phyloP scores from a whole-genome alignment of 2,113 vertebrate species.

The Nerophis lumbriciformis region DNA sequence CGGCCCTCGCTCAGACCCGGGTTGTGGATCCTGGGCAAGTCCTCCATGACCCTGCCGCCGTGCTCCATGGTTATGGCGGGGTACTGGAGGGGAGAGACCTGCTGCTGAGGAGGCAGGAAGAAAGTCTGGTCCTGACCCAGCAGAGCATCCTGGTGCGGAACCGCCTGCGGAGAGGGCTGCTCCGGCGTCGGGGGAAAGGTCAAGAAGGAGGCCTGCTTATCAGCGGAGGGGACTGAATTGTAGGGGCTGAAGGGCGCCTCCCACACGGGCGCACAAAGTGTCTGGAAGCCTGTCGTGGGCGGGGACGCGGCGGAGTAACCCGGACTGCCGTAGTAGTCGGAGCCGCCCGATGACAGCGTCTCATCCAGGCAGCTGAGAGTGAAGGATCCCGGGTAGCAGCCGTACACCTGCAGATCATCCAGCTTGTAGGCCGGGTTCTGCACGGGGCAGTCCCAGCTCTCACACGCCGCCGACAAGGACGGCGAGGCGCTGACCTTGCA shows the following conservation, averaged over 20 bases:
- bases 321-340: constrained; percentile 88
- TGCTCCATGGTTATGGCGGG: constrained; percentile 67
- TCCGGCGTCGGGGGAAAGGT: constrained; percentile 71
- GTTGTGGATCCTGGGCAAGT: constrained; percentile 68
- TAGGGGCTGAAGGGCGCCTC: constrained; percentile 83
- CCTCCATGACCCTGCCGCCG: constrained; percentile 59
- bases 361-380: constrained; percentile 78
- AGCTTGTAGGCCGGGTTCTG: constrained; percentile 77
- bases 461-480: constrained; percentile 49
- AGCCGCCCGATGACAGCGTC: constrained; percentile 85
- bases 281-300: constrained; percentile 77
- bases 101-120: constrained; percentile 66
- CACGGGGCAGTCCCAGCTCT: constrained; percentile 56
- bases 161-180: constrained; percentile 62
- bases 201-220: constrained; percentile 77
- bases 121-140: constrained; percentile 69
- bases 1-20: constrained; percentile 74
- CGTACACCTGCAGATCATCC: constrained; percentile 89
- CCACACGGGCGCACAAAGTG: constrained; percentile 70
- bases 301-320: constrained; percentile 78
- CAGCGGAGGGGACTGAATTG: constrained; percentile 59
- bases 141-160: constrained; percentile 52
- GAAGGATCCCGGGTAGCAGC: constrained; percentile 85
- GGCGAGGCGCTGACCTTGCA: constrained; percentile 76
- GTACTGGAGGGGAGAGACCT: constrained; percentile 58